These are phyloP conservation scores for Pseudorasbora parva DNA, from an alignment of 2,113 vertebrate species.

Conservation along the genomic window DNA sequence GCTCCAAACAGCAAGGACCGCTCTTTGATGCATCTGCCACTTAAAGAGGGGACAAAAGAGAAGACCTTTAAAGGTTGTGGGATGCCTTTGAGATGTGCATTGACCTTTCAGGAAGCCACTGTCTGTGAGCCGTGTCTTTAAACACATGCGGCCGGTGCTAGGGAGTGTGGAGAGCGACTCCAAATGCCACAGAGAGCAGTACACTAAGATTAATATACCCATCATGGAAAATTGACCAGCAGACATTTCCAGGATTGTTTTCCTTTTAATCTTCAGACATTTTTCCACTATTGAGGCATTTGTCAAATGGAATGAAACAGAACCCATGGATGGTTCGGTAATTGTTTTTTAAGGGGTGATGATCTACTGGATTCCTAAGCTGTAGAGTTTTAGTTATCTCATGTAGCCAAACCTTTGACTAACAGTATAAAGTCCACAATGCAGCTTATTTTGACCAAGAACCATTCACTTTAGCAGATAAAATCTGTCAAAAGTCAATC, in stretches of 20 bases:
- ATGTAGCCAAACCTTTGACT: not conserved
- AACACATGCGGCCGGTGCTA: constrained; percentile 49
- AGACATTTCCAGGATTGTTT: constrained; percentile 61
- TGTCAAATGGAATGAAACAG: constrained; percentile 69
- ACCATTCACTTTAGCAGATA: not conserved
- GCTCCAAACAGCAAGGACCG: constrained; percentile 49
- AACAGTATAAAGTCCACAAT: not conserved
- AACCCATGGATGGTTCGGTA: constrained; percentile 16
- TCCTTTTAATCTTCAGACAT: constrained; percentile 68
- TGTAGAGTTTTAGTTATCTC: not conserved
- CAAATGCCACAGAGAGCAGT: constrained; percentile 68
- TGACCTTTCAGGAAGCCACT: constrained; percentile 74
- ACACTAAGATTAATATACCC: constrained; percentile 75
- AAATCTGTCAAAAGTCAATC: not conserved
- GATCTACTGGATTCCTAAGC: constrained; percentile 11
- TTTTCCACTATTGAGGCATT: constrained; percentile 66
- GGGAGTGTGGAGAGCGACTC: constrained; percentile 49
- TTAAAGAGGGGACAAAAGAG: constrained; percentile 70
- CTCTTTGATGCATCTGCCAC: constrained; percentile 63
- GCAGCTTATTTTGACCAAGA: not conserved
- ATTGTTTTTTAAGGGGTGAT: constrained; percentile 31
- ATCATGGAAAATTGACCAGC: constrained; percentile 66
- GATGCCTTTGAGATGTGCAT: constrained; percentile 71
- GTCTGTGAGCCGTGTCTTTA: constrained; percentile 54
- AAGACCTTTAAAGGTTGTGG: constrained; percentile 78